Percentiles rank a stretch among this genome's conserved stretches.
phyloP scores from a whole-genome alignment of 2,888 invertebrate species.

The Pandemis heparana region DNA sequence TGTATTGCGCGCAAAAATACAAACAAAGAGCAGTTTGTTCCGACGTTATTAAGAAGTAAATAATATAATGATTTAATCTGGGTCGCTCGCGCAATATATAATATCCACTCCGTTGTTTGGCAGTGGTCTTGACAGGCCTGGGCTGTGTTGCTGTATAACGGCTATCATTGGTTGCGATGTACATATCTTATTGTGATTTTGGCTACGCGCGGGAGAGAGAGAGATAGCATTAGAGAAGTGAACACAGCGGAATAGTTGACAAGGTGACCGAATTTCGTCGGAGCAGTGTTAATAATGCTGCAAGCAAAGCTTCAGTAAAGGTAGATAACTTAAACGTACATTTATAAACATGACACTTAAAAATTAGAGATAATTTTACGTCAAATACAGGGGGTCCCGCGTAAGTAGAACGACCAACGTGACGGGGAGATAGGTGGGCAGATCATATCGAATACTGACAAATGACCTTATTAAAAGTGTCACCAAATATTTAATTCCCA shows the following conservation, averaged over 20 bases:
- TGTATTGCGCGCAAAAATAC: slow-evolving; percentile 42
- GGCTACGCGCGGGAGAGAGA: slow-evolving; percentile 23
- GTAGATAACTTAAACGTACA: not conserved
- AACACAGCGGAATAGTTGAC: slow-evolving; percentile 19
- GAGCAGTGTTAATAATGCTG: slow-evolving; percentile 16
- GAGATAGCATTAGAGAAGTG: slow-evolving; percentile 4
- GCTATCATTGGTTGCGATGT: slow-evolving; percentile 32
- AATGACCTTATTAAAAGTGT: too few species aligned
- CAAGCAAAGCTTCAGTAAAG: not conserved
- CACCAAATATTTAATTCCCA: too few species aligned
- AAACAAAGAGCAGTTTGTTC: slow-evolving; percentile 54
- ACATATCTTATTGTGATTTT: slow-evolving; percentile 29
- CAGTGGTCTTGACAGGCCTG: slow-evolving; percentile 55
- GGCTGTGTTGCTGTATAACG: slow-evolving; percentile 47
- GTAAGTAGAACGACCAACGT: too few species aligned
- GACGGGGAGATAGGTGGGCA: too few species aligned
- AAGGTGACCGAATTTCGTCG: slow-evolving; percentile 24
- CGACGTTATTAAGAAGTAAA: slow-evolving; percentile 61
- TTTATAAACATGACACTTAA: not conserved
- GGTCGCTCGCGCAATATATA: slow-evolving; percentile 53
- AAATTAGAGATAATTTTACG: too few species aligned
- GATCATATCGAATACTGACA: too few species aligned
- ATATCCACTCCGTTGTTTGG: slow-evolving; percentile 55
- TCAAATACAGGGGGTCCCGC: too few species aligned
- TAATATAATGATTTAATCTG: slow-evolving; percentile 59